Conservation (phyloP, 2,797 vertebrate genomes). For the Todus mexicanus region DNA sequence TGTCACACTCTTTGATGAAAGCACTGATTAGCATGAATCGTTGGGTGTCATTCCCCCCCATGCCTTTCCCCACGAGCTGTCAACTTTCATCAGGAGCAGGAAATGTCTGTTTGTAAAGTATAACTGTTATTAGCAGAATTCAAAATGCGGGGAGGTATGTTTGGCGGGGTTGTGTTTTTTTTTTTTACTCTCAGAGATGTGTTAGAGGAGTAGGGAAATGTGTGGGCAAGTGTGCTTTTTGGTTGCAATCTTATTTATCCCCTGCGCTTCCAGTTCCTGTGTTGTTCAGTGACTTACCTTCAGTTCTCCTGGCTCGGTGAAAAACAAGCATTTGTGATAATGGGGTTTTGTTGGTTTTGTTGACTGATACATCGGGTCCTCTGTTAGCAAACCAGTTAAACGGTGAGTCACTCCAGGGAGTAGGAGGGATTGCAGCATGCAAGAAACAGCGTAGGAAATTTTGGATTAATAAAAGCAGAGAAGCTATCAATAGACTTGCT, state of each 20-base stretch:
- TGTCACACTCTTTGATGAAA: constrained; percentile 22
- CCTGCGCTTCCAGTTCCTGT: neutral
- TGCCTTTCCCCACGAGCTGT: constrained; percentile 2
- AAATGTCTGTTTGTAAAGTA: neutral
- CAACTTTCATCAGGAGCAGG: constrained; percentile 5
- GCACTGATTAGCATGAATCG: neutral
- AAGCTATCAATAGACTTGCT: constrained; percentile 27
- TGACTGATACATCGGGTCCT: constrained; percentile 41
- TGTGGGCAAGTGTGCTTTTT: constrained; percentile 17
- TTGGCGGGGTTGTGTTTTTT: neutral
- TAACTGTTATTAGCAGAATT: neutral
- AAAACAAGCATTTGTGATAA: constrained; percentile 30
- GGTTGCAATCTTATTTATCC: constrained; percentile 2
- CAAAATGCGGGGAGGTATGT: neutral
- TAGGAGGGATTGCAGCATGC: constrained; percentile 6
- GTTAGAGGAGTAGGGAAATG: neutral
- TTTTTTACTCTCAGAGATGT: neutral
- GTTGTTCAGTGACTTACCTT: neutral
- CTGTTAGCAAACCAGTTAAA: constrained; percentile 51
- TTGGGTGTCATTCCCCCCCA: neutral
- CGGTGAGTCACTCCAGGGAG: constrained; percentile 4
- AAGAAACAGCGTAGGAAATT: constrained; percentile 3
- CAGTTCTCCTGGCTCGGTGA: constrained; percentile 31
- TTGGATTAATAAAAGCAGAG: neutral
- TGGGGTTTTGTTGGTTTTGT: constrained; percentile 14